phyloP scores from a whole-genome alignment of 1,140 invertebrate species.

The Phymorhynchus buccinoides region DNA sequence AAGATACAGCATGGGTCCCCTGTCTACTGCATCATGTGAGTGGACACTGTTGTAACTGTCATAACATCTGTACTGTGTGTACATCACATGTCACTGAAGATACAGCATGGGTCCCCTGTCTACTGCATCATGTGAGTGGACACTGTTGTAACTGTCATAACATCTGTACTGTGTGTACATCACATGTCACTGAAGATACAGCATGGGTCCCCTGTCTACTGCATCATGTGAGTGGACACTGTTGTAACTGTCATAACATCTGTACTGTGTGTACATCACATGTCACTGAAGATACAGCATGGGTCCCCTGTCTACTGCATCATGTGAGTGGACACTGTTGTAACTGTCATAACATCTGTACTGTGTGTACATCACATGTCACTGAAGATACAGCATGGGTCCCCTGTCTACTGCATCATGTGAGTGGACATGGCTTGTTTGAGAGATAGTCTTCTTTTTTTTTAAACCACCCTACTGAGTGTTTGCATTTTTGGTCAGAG shows the following conservation, averaged over 20 bases:
- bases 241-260: too few species aligned
- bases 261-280: too few species aligned
- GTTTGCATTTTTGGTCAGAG: too few species aligned
- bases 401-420: constrained; percentile 92
- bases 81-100: too few species aligned
- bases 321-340: constrained; percentile 81
- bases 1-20: constrained; percentile 90
- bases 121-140: constrained; percentile 90
- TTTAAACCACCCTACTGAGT: too few species aligned
- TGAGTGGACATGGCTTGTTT: constrained; percentile 78
- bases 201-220: constrained; percentile 87
- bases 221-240: constrained; percentile 86
- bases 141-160: too few species aligned
- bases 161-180: too few species aligned
- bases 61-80: too few species aligned
- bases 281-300: constrained; percentile 89
- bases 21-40: constrained; percentile 93
- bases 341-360: too few species aligned
- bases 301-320: constrained; percentile 90
- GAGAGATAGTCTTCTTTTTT: too few species aligned
- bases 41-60: constrained; percentile 44
- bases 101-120: constrained; percentile 89
- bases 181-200: constrained; percentile 89
- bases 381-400: constrained; percentile 88
- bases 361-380: too few species aligned